Evolutionary conservation across 2,113 vertebrate genomes (phyloP), one percentile per base, ranked within the genome.

Genomic region (Mormyrus iriodes): DNA sequence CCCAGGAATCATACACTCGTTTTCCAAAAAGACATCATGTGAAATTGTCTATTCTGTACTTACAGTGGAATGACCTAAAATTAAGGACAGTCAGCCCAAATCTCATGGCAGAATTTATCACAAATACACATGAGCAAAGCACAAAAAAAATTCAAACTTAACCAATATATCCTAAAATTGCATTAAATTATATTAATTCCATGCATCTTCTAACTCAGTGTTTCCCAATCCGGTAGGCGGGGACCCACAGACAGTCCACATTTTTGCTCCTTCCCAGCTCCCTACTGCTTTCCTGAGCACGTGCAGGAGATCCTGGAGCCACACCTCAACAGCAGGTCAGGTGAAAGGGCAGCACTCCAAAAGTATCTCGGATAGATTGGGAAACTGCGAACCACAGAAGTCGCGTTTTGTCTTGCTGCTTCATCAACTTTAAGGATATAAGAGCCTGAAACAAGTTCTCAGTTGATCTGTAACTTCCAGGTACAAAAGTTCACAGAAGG

Each of bases 231-330:
- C 3, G 3, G n/a, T 69, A n/a, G n/a, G 27, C 12, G 61, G n/a
- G 61, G 27, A 13, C n/a, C 27, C 1, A 69, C 61, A 69, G 61
- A 65, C n/a, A 65, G n/a, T 65, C n/a, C n/a, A 65, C 61, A 27
- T 12, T 65, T 65, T 27, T 65, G n/a, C 61, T 65, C 61, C 61
- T n/a, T 65, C n/a, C 21, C 21, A 8, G 21, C 21, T 24, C 55
- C 5, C 21, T 97, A 95, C 89, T 97, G 97, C 89, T 99, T 99
- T 94, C 98, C 98, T 35, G 98, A 99, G 86, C 98, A 99, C 0
- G 95, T 98, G 92, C 97, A 99, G 89, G 98, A 99, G 94, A 99
- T 99, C 83, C 93, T 99, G 92, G 98, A 99, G 92, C 97, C 98
- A 87, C 98, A 99, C 91, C 96, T 99, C 73, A 98, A 97, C 94